Evolutionary conservation across 2,888 invertebrate species (phyloP), one percentile per base, ranked within the genome.

Genomic region (Dysmachus trigonus): DNA sequence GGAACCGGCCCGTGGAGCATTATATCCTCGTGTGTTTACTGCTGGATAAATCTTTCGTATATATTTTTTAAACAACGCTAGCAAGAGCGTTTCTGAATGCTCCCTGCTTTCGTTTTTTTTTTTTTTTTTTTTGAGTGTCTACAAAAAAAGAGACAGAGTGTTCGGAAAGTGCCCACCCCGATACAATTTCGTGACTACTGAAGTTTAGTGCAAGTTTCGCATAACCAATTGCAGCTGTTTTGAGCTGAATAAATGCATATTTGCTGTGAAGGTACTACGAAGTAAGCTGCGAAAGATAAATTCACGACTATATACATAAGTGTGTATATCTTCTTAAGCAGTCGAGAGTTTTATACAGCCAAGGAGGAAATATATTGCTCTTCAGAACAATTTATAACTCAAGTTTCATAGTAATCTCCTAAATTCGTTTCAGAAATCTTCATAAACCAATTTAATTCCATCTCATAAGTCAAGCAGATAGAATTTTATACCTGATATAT

Each of bases 31-130:
- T 51, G 47, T 51, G 30, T 47, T 47, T 51, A 18, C 79, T 79
- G 8, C 62, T 22, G 18, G 13, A 79, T 15, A 79, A 79, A 79
- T 79, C 79, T 47, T 79, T 79, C n/a, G 51, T 13, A 79, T 79
- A 51, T 47, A 27, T 79, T 27, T 31, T 51, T 27, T 30, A 79
- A 79, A 30, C 22, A 47, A 22, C 27, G 22, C 62, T 7, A 47
- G 5, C 47, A 6, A 47, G 47, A 5, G 47, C 3, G 38, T 41
- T 41, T 41, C n/a, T 47, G 47, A 47, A 47, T 6, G 47, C 47
- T 47, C 47, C 47, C 13, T 41, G 3, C 15, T 41, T 41, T 41
- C 15, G 38, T 41, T 41, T 41, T 38, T 41, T 41, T 41, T 41
- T 41, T 10, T 41, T 41, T 41, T 38, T 10, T 41, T 41, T 41